phyloP scores from a whole-genome alignment of 2,113 vertebrate species.

The Clinocottus analis region DNA sequence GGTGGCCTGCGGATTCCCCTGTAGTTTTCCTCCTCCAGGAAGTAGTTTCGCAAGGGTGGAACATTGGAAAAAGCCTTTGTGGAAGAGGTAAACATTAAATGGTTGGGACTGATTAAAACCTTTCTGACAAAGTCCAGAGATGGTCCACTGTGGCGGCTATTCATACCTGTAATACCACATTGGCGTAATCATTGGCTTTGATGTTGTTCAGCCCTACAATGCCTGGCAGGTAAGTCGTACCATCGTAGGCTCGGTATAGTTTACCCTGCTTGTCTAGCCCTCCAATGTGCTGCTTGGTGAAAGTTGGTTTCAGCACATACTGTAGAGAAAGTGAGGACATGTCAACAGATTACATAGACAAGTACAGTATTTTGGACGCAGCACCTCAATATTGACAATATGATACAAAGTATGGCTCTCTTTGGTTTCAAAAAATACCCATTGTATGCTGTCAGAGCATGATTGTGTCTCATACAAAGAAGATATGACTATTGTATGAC shows the following conservation, averaged over 20 bases:
- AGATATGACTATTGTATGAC: not conserved
- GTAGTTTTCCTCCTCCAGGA: constrained; percentile 97
- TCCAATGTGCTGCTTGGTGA: constrained; percentile 92
- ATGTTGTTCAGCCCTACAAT: constrained; percentile 99
- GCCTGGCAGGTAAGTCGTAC: constrained; percentile 97
- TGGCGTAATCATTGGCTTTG: constrained; percentile 98
- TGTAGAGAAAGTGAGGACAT: constrained; percentile 67
- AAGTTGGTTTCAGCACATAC: constrained; percentile 98
- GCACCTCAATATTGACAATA: not conserved
- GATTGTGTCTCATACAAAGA: not conserved
- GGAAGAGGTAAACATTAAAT: not conserved
- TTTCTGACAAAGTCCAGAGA: not conserved
- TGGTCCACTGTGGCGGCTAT: not conserved
- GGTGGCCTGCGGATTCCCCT: constrained; percentile 90
- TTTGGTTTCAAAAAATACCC: not conserved
- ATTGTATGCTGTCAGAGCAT: not conserved
- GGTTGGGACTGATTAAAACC: not conserved
- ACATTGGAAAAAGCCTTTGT: constrained; percentile 94
- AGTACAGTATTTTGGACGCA: not conserved
- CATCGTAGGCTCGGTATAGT: constrained; percentile 94
- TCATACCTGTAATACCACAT: constrained; percentile 93
- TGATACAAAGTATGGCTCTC: not conserved
- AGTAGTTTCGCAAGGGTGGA: constrained; percentile 95
- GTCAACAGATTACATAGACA: constrained; percentile 3
- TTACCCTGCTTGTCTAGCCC: constrained; percentile 96